Evolutionary conservation across 2,888 invertebrate genomes (phyloP).

Genomic region (Ganaspis brasiliensis): DNA sequence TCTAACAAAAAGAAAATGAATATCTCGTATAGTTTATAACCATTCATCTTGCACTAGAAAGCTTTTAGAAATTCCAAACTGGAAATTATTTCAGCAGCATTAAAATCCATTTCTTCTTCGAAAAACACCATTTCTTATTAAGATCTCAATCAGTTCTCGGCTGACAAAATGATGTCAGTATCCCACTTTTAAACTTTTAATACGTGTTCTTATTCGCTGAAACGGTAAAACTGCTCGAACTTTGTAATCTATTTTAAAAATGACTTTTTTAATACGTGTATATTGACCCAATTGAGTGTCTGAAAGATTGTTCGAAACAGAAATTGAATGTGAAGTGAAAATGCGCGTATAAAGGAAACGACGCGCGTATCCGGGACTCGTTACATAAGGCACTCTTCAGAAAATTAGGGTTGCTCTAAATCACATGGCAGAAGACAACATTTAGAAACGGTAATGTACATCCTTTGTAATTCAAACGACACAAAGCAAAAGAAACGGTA

Average conservation of each 20-base stretch:
- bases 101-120: not conserved
- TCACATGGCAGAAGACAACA: conserved; percentile 50
- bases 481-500: conserved; percentile 60
- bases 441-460: conserved; percentile 67
- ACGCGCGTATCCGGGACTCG: not conserved
- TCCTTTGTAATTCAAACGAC: conserved; percentile 63
- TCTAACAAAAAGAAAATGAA: too few species aligned
- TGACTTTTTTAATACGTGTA: conserved; percentile 2
- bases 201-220: conserved; percentile 4
- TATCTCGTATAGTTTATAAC: too few species aligned
- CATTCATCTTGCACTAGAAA: too few species aligned
- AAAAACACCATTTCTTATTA: conserved; percentile 13
- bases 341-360: not conserved
- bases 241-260: not conserved
- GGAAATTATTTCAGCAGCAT: not conserved
- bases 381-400: conserved; percentile 6
- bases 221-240: not conserved
- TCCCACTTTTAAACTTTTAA: not conserved
- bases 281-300: not conserved
- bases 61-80: too few species aligned
- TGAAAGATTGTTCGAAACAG: not conserved
- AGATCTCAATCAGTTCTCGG: conserved; percentile 23
- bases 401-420: conserved; percentile 47
- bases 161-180: conserved; percentile 21
- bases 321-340: not conserved